phyloP scores from a whole-genome alignment of 92 coral and sea anemone genomes.

The Virgularia gustaviana region DNA sequence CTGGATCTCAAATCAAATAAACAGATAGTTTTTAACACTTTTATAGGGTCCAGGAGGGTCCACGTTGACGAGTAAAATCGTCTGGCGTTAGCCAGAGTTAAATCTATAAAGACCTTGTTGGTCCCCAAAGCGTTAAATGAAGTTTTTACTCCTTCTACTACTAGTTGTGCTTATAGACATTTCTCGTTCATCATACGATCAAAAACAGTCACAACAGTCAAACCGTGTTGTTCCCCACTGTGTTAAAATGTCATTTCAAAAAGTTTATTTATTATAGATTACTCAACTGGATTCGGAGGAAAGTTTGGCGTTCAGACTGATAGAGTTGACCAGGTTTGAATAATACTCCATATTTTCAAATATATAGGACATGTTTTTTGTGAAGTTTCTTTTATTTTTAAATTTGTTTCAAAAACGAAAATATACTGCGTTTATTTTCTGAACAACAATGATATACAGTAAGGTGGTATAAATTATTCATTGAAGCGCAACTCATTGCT shows the following conservation, averaged over 20 bases:
- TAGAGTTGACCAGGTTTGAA: slow-evolving; percentile 89
- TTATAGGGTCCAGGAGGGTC: not conserved
- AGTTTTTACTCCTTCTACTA: not conserved
- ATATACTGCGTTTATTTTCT: not conserved
- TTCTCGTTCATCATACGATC: no score
- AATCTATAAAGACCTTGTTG: no score
- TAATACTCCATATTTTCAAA: slow-evolving; percentile 3
- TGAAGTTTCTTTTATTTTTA: not conserved
- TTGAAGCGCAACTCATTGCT: not conserved
- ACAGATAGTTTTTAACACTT: not conserved
- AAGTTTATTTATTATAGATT: slow-evolving; percentile 55
- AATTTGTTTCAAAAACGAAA: not conserved
- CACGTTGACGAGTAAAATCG: no score
- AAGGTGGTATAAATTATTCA: not conserved
- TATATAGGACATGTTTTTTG: not conserved
- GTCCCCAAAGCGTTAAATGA: no score
- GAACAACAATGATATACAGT: not conserved
- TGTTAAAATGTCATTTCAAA: slow-evolving; percentile 18
- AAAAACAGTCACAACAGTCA: no score
- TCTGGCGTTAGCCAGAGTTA: no score
- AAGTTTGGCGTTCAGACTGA: slow-evolving; percentile 93
- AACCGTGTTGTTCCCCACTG: no score
- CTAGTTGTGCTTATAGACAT: no score
- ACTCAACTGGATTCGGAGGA: slow-evolving; percentile 93
- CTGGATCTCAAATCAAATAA: no score